Conservation (phyloP, 2,797 vertebrate species). For the Sitta carolinensis region DNA sequence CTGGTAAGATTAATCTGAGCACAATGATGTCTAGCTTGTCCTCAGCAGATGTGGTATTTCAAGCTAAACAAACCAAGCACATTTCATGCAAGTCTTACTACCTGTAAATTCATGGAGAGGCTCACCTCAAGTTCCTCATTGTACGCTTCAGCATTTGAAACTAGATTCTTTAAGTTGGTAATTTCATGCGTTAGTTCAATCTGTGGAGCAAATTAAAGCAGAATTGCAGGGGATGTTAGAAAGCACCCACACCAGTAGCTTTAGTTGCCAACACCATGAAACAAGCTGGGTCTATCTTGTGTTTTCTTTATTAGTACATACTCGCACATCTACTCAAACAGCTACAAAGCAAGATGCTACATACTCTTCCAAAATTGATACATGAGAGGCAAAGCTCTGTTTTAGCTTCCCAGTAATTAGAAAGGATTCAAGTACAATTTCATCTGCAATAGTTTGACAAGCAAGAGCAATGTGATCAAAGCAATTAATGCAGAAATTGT, state of each 20-base stretch:
- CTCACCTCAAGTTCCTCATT: slow-evolving; percentile 86
- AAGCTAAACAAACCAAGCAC: not conserved
- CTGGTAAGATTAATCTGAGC: not conserved
- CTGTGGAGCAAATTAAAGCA: slow-evolving; percentile 78
- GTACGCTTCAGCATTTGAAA: slow-evolving; percentile 78
- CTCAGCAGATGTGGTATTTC: not conserved
- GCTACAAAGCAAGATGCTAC: not conserved
- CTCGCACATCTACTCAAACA: not conserved
- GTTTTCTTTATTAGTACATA: not conserved
- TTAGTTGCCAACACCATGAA: slow-evolving; percentile 40
- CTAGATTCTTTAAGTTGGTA: slow-evolving; percentile 76
- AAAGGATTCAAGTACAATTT: not conserved
- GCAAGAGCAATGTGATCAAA: not conserved
- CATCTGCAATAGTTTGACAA: not conserved
- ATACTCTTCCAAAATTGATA: not conserved
- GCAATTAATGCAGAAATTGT: not conserved
- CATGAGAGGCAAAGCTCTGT: not conserved
- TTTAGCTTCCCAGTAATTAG: not conserved
- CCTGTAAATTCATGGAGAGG: not conserved
- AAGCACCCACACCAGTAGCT: slow-evolving; percentile 32
- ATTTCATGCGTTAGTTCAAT: slow-evolving; percentile 84
- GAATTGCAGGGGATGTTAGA: slow-evolving; percentile 64
- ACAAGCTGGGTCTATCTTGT: not conserved
- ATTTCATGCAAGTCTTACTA: not conserved
- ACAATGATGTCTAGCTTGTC: not conserved